Percentiles rank a stretch among this genome's conserved stretches.
Conservation (phyloP, 2,888 invertebrate species). For the Epirrhoe alternata region DNA sequence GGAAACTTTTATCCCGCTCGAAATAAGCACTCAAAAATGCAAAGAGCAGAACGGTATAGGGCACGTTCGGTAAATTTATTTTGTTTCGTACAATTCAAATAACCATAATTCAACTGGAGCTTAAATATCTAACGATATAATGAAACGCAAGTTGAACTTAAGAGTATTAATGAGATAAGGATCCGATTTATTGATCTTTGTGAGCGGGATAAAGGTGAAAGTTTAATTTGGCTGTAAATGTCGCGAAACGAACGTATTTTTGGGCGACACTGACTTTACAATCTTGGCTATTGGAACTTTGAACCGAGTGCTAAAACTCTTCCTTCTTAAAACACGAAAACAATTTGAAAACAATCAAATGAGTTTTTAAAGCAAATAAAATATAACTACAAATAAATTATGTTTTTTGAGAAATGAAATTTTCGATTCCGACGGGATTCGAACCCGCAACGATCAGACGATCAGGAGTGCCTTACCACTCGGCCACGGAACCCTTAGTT, state of each 20-base stretch:
- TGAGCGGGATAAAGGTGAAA: constrained; percentile 27
- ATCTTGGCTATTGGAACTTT: not conserved
- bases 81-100: constrained; percentile 85
- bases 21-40: constrained; percentile 86
- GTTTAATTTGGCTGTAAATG: constrained; percentile 33
- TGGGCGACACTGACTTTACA: constrained; percentile 5
- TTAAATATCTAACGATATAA: constrained; percentile 81
- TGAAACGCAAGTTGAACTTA: constrained; percentile 80
- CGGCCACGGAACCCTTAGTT: too few relatives aligned
- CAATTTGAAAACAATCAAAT: not conserved
- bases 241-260: constrained; percentile 16
- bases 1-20: constrained; percentile 83
- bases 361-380: too few relatives aligned
- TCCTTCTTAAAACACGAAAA: not conserved
- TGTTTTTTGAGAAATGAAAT: too few relatives aligned
- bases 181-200: constrained; percentile 79
- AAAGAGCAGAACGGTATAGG: constrained; percentile 83
- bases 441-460: too few relatives aligned
- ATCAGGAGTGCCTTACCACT: too few relatives aligned
- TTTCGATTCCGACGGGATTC: too few relatives aligned
- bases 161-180: constrained; percentile 81
- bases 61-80: constrained; percentile 85
- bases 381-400: too few relatives aligned
- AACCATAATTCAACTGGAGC: constrained; percentile 84
- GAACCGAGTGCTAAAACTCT: not conserved